Base-by-base conservation (phyloP, 1,140 invertebrate genomes). In the Zophobas morio region DNA sequence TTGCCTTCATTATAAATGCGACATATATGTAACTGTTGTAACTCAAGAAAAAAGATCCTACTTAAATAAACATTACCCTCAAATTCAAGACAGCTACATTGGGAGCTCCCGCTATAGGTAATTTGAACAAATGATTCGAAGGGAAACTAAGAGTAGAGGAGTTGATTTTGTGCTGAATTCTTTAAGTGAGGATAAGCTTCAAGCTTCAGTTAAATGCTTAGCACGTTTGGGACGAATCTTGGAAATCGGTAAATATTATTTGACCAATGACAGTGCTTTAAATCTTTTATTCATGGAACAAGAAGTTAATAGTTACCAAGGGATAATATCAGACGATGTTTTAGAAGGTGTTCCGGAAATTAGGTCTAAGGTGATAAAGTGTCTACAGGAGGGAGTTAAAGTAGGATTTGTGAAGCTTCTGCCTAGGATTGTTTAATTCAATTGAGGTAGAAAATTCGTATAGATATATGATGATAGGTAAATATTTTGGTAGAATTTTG, bases 401-500 rank as follows among this genome's bases (percentile, higher is more conserved):
- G 57, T 90, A 86, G n/a, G 85, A 20, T 20, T 20, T 20, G 20
- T 20, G 20, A 20, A 20, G 20, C 20, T 20, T 20, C 20, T 20
- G 20, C 20, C 20, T 20, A 20, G 20, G 20, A 20, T 82, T 33
- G 88, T 94, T 94, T 81, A 83, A 88, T 32, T 87, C 87, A 36
- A 82, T 91, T 72, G 88, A 93, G 83, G 85, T 93, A 1, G 92
- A 93, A 82, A 85, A 90, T 78, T 92, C 92, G 1, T 94, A 93
- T 86, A 20, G 20, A 20, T 20, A 20, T 20, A 95, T 97, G 92
- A 92, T 94, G 2, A 90, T 92, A 76, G 96, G 95, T 8, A 96
- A 96, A 87, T 95, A 97, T 85, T 94, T 96, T 74, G 96, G 96
- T 76, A 97, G 97, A 90, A 91, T 93, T 6, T 54, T 96, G 2